Base-by-base conservation (phyloP, 1,140 invertebrate species). In the Hycleus phaleratus region DNA sequence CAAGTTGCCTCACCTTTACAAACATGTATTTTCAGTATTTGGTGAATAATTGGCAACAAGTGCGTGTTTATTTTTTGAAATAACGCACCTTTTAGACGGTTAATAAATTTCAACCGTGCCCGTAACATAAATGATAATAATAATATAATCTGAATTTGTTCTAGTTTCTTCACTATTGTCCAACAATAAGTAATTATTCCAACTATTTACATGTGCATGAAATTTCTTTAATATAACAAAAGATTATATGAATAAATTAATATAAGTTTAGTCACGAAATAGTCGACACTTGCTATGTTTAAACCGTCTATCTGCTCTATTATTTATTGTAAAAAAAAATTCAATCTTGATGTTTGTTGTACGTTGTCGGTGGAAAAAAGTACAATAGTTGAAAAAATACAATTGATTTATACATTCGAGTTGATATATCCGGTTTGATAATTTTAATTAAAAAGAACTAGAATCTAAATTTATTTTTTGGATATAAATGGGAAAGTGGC, bases 121-220 rank as follows among this genome's bases (percentile, higher is more conserved):
- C 9, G 25, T 52, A 52, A 52, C 45, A 43, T 52, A 52, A 52
- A 46, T 53, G 46, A 32, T 4, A 5, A 32, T 32, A 4, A 32
- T 18, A 53, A 53, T 42, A 9, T 32, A 32, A 45, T 45, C 38
- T 45, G 43, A 53, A 53, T 53, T 52, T 45, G 24, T 42, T 53
- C 51, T 42, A 53, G 24, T 53, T 53, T 53, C 51, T 53, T 53
- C 51, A 45, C 51, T 53, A 46, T 53, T 53, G 51, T 53, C 9
- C 51, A 44, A 53, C 38, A 53, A 53, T 53, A 53, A 53, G 51
- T 46, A 53, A 53, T 53, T 53, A 53, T 53, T 53, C 51, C 51
- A 53, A 53, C 40, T 53, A 53, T 53, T 53, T 53, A 46, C 45
- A 53, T 53, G 51, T 53, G 51, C 51, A 53, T 53, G 51, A 53